A percentile compares a stretch with the other conserved stretches of the same genome.
These are phyloP conservation scores for Callipepla squamata DNA, from an alignment of 2,113 vertebrate species.

Conservation along the genomic window DNA sequence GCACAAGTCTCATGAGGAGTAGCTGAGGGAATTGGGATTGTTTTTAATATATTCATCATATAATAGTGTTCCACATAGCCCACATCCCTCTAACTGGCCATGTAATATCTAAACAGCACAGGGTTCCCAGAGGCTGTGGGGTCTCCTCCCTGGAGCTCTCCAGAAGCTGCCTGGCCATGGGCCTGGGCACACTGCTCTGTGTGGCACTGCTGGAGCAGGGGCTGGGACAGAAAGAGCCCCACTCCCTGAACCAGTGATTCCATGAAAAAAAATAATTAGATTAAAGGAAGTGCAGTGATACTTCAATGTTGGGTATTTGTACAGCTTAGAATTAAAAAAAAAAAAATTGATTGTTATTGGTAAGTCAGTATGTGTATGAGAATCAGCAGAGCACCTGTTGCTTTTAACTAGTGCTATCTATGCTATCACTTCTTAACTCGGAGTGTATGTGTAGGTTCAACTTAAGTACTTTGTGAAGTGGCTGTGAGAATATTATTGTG, in stretches of 20 bases:
- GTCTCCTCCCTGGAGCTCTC: not conserved
- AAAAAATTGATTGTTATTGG: not conserved
- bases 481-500: not conserved
- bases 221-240: not conserved
- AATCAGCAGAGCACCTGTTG: not conserved
- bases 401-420: not conserved
- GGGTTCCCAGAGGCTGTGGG: not conserved
- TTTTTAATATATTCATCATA: not conserved
- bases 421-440: not conserved
- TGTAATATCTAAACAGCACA: not conserved
- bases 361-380: not conserved
- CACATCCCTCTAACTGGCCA: not conserved
- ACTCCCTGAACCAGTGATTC: not conserved
- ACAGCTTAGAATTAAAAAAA: not conserved
- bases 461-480: not conserved
- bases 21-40: not conserved
- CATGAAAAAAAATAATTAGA: not conserved
- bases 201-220: fast-evolving
- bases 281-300: not conserved
- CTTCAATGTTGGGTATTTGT: not conserved
- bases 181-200: not conserved
- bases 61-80: not conserved
- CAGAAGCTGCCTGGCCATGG: not conserved
- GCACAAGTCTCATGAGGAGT: too few species aligned
- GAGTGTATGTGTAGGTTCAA: not conserved